phyloP scores from a whole-genome alignment of 2,888 invertebrate species.

The Cheilosia vernalis region DNA sequence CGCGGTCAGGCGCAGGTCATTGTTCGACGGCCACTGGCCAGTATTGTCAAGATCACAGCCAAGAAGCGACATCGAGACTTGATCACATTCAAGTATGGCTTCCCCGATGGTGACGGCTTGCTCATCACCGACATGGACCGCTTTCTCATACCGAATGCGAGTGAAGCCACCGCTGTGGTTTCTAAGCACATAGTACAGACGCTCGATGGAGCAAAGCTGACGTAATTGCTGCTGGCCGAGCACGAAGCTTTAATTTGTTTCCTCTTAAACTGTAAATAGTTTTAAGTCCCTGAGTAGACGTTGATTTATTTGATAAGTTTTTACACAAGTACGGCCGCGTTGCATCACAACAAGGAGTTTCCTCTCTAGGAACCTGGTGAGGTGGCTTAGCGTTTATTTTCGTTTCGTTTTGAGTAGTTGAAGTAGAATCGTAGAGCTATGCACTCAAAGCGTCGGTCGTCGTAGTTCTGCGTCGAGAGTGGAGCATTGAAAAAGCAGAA shows the following conservation, averaged over 20 bases:
- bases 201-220: conserved; percentile 80
- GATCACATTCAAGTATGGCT: conserved; percentile 98
- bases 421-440: conserved; percentile 23
- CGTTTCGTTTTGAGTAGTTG: conserved; percentile 22
- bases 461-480: conserved; percentile 20
- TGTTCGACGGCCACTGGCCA: conserved; percentile 93
- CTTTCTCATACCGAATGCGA: conserved; percentile 95
- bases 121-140: conserved; percentile 95
- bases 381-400: conserved; percentile 15
- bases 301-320: conserved; percentile 58
- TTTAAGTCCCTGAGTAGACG: conserved; percentile 53
- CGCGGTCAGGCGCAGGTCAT: conserved; percentile 93
- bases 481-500: conserved; percentile 28
- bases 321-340: conserved; percentile 41
- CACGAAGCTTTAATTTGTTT: conserved; percentile 18
- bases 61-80: conserved; percentile 97
- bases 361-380: conserved; percentile 10
- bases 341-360: conserved; percentile 26
- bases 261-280: conserved; percentile 65
- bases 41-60: conserved; percentile 98
- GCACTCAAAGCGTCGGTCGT: conserved; percentile 19
- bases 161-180: conserved; percentile 94
- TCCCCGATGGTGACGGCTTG: conserved; percentile 90
- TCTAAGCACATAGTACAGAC: conserved; percentile 93
- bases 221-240: conserved; percentile 77